phyloP scores from a whole-genome alignment of 2,888 invertebrate species.

The Drosophila multiciliata region DNA sequence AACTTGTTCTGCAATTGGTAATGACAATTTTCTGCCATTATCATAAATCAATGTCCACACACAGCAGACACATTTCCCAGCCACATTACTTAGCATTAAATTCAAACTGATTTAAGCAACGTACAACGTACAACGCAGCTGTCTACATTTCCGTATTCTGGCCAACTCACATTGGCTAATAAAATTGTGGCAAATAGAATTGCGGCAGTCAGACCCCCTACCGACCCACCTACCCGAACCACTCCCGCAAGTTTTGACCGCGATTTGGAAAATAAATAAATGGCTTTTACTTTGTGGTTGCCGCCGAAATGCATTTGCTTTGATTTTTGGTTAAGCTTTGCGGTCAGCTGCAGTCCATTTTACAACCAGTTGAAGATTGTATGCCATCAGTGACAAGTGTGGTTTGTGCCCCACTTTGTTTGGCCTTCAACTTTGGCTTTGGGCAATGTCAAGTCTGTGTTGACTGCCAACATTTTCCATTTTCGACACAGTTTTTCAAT shows the following conservation, averaged over 20 bases:
- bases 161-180: constrained; percentile 26
- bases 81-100: constrained; percentile 45
- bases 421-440: constrained; percentile 63
- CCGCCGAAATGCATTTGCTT: constrained; percentile 59
- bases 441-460: constrained; percentile 50
- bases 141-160: constrained; percentile 63
- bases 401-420: neutral
- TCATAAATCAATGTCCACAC: constrained; percentile 44
- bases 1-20: constrained; percentile 22
- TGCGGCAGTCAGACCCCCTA: constrained; percentile 10
- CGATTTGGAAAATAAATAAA: constrained; percentile 62
- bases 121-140: constrained; percentile 58
- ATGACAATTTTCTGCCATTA: constrained; percentile 29
- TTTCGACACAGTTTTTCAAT: constrained; percentile 60
- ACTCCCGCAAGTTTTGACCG: constrained; percentile 23
- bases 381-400: constrained; percentile 5
- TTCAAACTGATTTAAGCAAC: constrained; percentile 32
- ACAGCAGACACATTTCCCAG: constrained; percentile 41
- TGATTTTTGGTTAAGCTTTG: constrained; percentile 48
- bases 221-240: neutral
- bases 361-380: constrained; percentile 16
- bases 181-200: constrained; percentile 17
- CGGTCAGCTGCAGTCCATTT: constrained; percentile 29
- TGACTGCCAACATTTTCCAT: constrained; percentile 50
- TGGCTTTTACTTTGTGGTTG: constrained; percentile 54